These are phyloP conservation scores for Ochropleura plecta DNA, from an alignment of 2,888 invertebrate species.

Conservation along the genomic window DNA sequence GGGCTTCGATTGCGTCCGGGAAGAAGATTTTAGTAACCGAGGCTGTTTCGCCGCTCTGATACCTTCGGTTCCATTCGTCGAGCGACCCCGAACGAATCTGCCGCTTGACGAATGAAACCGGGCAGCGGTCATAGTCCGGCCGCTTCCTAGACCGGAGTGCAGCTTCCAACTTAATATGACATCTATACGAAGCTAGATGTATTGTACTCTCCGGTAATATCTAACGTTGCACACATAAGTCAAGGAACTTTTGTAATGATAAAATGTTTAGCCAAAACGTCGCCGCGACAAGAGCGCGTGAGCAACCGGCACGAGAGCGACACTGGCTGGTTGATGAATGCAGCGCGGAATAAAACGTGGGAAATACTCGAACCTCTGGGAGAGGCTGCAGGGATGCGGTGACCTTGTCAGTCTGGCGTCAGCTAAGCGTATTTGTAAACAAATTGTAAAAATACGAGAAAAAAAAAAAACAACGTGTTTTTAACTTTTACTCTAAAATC, in stretches of 20 bases:
- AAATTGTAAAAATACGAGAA: too few species aligned
- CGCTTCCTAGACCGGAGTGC: too few species aligned
- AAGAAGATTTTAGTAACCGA: too few species aligned
- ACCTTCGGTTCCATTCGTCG: too few species aligned
- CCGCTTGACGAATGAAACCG: too few species aligned
- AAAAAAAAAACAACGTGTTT: too few species aligned
- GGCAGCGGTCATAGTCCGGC: too few species aligned
- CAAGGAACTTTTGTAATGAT: conserved; percentile 2
- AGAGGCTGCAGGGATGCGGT: neutral
- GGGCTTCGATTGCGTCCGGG: too few species aligned
- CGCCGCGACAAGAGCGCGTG: neutral
- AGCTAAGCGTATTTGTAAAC: neutral
- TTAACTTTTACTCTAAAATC: too few species aligned
- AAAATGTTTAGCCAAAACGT: neutral
- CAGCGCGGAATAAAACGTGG: too few species aligned
- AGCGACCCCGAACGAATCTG: too few species aligned
- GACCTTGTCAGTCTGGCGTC: neutral
- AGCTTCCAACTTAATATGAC: neutral
- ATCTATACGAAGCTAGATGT: neutral
- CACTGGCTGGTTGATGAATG: neutral
- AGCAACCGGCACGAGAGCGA: neutral
- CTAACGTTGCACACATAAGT: neutral
- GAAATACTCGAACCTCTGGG: neutral
- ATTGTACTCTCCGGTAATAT: neutral
- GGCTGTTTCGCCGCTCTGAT: too few species aligned